Evolutionary conservation across 23 tunicate species (phyloP), one percentile per base, ranked within the genome.

Genomic region (Diplosoma virens): DNA sequence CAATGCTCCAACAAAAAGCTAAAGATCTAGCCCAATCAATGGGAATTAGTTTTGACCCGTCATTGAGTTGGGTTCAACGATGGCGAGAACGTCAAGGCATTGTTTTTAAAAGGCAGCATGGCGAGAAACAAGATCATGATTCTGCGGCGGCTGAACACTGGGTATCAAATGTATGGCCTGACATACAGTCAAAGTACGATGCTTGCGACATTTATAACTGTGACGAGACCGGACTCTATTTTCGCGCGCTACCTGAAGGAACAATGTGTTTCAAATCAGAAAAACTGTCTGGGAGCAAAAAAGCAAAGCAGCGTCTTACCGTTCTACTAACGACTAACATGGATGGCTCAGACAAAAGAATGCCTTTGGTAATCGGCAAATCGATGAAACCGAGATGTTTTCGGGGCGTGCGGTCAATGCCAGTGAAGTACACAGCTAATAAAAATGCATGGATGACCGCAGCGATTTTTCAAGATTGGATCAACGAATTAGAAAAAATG

Each of bases 331-430:
- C 59, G 16, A 30, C 27, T 3, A 71, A 71, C 33, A 46, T 75
- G 79, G 79, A 75, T 75, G 79, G 41, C 41, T 75, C 66, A 30
- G 66, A 75, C 31, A 75, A 75, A 52, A 31, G 41, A 75, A 52
- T 29, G 26, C 41, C 65, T 1, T 25, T 75, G 27, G 66, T 75
- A 27, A 71, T 71, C 18, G 77, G 60, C 35, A 71, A 71, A 47
- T 71, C 59, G 1, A 30, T 29, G 25, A 75, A 75, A 54, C 66
- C 79, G 26, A 27, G 79, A 31, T 75, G 79, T 26, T 75, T 50
- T 75, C 54, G 79, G 79, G 66, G 66, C 25, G 32, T 75, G 52
- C 25, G n/a, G 20, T 16, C 6, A 50, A 25, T 75, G 41, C 66
- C 79, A 17, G 41, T 75, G 2, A 52, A 2, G 4, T 75, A 75